Conservation (phyloP, 2,888 invertebrate species). For the Ochlodes sylvanus region DNA sequence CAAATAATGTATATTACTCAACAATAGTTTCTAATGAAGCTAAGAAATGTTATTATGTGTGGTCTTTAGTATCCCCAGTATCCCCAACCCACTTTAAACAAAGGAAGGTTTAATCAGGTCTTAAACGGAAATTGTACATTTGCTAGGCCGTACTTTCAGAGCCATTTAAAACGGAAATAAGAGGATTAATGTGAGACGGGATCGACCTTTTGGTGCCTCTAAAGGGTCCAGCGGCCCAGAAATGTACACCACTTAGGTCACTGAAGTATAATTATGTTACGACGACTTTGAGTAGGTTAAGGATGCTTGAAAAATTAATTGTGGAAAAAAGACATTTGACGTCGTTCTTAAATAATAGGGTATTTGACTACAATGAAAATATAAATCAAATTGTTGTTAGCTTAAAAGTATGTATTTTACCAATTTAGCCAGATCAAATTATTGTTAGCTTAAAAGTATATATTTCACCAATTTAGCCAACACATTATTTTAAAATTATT, state of each 20-base stretch:
- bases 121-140: conserved; percentile 7
- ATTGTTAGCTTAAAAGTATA: too few relatives aligned
- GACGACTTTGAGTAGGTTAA: not conserved
- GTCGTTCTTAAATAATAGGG: too few relatives aligned
- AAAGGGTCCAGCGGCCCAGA: not conserved
- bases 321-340: too few relatives aligned
- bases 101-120: conserved; percentile 1
- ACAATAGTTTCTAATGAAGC: not conserved
- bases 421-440: too few relatives aligned
- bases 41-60: not conserved
- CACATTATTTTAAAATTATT: too few relatives aligned
- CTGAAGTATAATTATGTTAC: not conserved
- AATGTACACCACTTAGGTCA: conserved; percentile 7
- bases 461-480: too few relatives aligned
- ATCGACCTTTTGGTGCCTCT: conserved; percentile 13
- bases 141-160: conserved; percentile 23
- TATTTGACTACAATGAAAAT: too few relatives aligned
- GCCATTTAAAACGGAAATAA: conserved; percentile 42
- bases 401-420: too few relatives aligned
- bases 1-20: not conserved
- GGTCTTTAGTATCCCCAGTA: not conserved
- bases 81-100: not conserved
- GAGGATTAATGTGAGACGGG: conserved; percentile 33
- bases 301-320: too few relatives aligned
- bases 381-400: too few relatives aligned